phyloP scores from a whole-genome alignment of 2,797 vertebrate genomes.

The Tarsius wallacei region DNA sequence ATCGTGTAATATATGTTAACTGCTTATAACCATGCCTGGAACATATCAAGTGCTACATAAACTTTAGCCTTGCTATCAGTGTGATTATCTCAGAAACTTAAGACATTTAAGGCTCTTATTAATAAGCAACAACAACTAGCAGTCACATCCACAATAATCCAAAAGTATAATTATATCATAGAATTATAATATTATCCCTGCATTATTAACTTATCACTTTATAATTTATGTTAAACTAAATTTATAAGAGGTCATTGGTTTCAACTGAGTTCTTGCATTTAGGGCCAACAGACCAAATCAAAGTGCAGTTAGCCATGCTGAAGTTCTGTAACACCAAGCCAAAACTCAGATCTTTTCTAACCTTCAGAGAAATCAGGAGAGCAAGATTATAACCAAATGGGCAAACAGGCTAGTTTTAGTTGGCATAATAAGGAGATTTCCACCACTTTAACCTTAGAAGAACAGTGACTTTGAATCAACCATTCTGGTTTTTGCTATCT shows the following conservation, averaged over 20 bases:
- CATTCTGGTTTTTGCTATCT: neutral
- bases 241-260: neutral
- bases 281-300: neutral
- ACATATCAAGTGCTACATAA: neutral
- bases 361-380: neutral
- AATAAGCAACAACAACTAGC: neutral
- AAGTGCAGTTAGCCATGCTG: neutral
- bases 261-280: neutral
- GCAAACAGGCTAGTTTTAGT: neutral
- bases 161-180: neutral
- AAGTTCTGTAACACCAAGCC: neutral
- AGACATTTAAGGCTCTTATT: neutral
- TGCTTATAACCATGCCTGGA: neutral
- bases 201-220: neutral
- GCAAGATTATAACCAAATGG: neutral
- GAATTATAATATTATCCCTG: neutral
- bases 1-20: neutral
- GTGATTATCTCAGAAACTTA: neutral
- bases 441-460: neutral
- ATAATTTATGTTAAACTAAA: neutral
- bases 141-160: neutral
- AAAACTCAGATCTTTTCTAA: neutral
- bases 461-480: neutral
- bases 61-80: neutral
- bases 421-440: neutral